These are phyloP conservation scores for Lophotriccus pileatus DNA, from an alignment of 2,797 vertebrate species.

Conservation along the genomic window DNA sequence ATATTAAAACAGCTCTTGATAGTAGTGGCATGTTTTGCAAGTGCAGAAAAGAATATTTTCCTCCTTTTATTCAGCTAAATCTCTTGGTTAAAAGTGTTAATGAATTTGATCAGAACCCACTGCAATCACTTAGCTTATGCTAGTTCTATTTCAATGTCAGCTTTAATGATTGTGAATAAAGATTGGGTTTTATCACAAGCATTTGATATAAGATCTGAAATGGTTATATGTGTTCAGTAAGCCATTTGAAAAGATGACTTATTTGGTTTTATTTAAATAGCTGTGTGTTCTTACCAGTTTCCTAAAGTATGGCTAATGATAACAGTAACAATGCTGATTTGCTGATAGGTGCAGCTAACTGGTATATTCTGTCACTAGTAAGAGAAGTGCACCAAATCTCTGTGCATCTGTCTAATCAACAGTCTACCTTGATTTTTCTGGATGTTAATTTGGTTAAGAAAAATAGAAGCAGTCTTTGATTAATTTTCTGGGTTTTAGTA, in stretches of 20 bases:
- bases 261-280: background rate
- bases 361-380: background rate
- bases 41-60: background rate
- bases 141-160: background rate
- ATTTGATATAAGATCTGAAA: background rate
- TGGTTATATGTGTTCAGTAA: background rate
- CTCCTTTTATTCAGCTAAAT: background rate
- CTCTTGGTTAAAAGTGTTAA: background rate
- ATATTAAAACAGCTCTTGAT: background rate
- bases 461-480: background rate
- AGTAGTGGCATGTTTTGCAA: background rate
- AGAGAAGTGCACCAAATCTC: background rate
- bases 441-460: background rate
- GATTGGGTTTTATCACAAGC: background rate
- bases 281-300: background rate
- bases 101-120: background rate
- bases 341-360: background rate
- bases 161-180: background rate
- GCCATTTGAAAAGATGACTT: background rate
- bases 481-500: background rate
- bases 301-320: background rate
- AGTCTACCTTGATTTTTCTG: background rate
- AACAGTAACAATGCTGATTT: background rate
- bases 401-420: background rate
- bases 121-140: background rate